Base-by-base conservation (phyloP, 1,140 invertebrate species). In the Pentalonia nigronervosa region DNA sequence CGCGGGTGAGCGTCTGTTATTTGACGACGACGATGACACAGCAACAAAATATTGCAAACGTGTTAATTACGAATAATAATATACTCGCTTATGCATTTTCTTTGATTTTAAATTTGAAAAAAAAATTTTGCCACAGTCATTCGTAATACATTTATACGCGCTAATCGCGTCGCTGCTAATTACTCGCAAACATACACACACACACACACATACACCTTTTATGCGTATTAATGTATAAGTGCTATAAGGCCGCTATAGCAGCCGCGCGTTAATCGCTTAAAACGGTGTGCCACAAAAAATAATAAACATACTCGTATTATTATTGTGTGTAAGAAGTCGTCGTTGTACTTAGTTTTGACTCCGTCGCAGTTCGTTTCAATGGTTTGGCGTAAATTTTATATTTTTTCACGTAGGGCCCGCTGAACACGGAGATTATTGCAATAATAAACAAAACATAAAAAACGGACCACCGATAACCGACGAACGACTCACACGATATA, bases 41-140 rank as follows among this genome's bases (percentile, higher is more conserved):
- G 60, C 60, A 30, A 76, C 60, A 76, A 76, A 41, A 76, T n/a
- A 76, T 11, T 76, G 60, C n/a, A 76, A 76, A 76, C 60, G 60
- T 76, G 60, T 76, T 76, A 76, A 76, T 76, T 76, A 76, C 6
- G 60, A 76, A 76, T 76, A 76, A 76, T 76, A 76, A 76, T 17
- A n/a, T 30, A 76, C 60, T 30, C 60, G n/a, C 60, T 76, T 76
- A 76, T 14, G 60, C 60, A 30, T n/a, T 76, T 76, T 76, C 60
- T 76, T 76, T 76, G 60, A 76, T 76, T 76, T 76, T 76, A n/a
- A 76, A 53, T 21, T 76, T 76, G 17, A 7, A 76, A 76, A 76
- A 67, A n/a, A 76, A 67, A n/a, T 25, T 56, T 76, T 76, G 60
- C 60, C 60, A 76, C 60, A 76, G 60, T 76, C 60, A 76, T 76